Percentiles rank a stretch among this genome's conserved stretches.
Evolutionary conservation across 2,113 vertebrate genomes (phyloP).

Genomic region (Prochilodus magdalenae): DNA sequence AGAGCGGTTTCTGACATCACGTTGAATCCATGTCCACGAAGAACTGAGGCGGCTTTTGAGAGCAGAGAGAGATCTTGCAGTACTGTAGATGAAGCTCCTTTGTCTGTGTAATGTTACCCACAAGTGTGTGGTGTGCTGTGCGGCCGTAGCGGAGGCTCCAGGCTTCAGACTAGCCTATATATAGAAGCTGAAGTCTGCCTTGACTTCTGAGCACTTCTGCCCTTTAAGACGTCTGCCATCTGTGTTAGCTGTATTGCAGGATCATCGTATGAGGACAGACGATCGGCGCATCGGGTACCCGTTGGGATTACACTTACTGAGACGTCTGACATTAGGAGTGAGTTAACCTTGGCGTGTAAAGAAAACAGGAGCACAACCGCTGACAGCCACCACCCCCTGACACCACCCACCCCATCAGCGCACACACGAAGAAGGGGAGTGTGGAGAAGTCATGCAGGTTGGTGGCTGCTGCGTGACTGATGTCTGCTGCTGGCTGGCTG

Average conservation of each 20-base stretch:
- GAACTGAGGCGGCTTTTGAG: too few relatives aligned
- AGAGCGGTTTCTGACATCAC: too few relatives aligned
- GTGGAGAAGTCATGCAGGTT: background rate
- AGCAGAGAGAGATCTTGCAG: too few relatives aligned
- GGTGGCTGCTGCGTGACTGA: too few relatives aligned
- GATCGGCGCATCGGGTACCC: background rate
- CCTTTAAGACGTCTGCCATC: background rate
- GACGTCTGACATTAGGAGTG: background rate
- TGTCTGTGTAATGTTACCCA: too few relatives aligned
- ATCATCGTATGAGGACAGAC: background rate
- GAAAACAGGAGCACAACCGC: slow-evolving; percentile 3
- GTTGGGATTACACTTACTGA: slow-evolving; percentile 21
- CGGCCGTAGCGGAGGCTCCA: background rate
- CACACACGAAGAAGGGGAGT: background rate
- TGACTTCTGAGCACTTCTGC: background rate
- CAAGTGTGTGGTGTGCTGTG: background rate
- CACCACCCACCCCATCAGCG: background rate
- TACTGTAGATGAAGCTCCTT: too few relatives aligned
- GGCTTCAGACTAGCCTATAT: background rate
- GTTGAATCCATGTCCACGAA: too few relatives aligned
- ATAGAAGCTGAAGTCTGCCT: background rate
- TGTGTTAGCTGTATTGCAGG: background rate
- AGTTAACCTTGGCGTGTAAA: slow-evolving; percentile 11
- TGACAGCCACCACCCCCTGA: background rate
- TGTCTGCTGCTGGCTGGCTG: too few relatives aligned